Percentiles rank a stretch among this genome's conserved stretches.
phyloP scores from a whole-genome alignment of 2,888 invertebrate species.

The Ochlodes sylvanus region DNA sequence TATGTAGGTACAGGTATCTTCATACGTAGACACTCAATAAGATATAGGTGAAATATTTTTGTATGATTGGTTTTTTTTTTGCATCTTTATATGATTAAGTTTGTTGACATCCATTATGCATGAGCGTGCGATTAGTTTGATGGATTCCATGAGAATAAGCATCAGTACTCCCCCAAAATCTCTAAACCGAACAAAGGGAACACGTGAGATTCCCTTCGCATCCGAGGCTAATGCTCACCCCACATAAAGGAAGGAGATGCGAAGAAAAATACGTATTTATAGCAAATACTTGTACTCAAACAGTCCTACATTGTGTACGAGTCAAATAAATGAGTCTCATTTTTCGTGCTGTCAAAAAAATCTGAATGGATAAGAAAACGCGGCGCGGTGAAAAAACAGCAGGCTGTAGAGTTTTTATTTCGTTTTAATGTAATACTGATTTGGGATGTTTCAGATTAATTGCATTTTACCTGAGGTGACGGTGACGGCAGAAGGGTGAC shows the following conservation, averaged over 20 bases:
- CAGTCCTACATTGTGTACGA: conserved; percentile 86
- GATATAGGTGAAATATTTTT: background rate
- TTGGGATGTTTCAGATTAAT: conserved; percentile 85
- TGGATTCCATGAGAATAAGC: conserved; percentile 80
- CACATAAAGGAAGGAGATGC: conserved; percentile 80
- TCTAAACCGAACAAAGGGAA: conserved; percentile 82
- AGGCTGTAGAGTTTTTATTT: conserved; percentile 78
- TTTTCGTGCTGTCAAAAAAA: conserved; percentile 86
- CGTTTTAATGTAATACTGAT: conserved; percentile 84
- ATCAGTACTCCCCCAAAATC: conserved; percentile 82
- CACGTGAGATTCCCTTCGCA: conserved; percentile 79
- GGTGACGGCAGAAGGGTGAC: conserved; percentile 74
- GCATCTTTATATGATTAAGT: conserved; percentile 50
- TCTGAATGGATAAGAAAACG: conserved; percentile 85
- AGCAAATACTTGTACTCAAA: conserved; percentile 86
- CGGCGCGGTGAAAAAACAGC: conserved; percentile 78
- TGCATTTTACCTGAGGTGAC: conserved; percentile 79
- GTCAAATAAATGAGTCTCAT: conserved; percentile 85
- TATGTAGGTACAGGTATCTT: too few relatives aligned
- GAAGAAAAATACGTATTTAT: conserved; percentile 85
- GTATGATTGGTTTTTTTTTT: conserved; percentile 11
- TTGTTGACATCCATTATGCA: conserved; percentile 80
- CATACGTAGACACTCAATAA: too few relatives aligned
- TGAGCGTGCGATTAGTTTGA: conserved; percentile 81
- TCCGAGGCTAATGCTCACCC: conserved; percentile 81